Percentiles rank a stretch among this genome's conserved stretches.
These are phyloP conservation scores for Lophius americanus DNA, from an alignment of 2,797 vertebrate genomes.

Conservation along the genomic window DNA sequence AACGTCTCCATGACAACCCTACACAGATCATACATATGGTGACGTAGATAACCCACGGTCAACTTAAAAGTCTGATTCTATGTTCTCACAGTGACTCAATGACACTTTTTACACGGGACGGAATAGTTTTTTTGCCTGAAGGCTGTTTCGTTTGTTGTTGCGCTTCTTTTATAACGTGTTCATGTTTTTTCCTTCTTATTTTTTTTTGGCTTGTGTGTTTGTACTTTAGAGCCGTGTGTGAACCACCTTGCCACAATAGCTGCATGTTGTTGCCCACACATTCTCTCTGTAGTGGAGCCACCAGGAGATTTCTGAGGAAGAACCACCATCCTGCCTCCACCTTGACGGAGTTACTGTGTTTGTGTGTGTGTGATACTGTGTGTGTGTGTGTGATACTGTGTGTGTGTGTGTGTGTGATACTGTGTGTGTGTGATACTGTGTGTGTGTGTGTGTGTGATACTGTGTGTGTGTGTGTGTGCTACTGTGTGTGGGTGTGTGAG, in stretches of 20 bases:
- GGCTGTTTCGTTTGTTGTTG: slow-evolving; percentile 44
- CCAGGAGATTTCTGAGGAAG: slow-evolving; percentile 68
- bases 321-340: slow-evolving; percentile 52
- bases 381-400: slow-evolving; percentile 1
- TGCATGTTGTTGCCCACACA: slow-evolving; percentile 67
- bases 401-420: slow-evolving; percentile 15
- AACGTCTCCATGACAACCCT: neutral
- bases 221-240: slow-evolving; percentile 45
- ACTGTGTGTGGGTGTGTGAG: no score
- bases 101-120: slow-evolving; percentile 20
- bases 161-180: slow-evolving; percentile 15
- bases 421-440: neutral
- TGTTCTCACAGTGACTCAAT: neutral
- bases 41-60: neutral
- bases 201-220: slow-evolving; percentile 22
- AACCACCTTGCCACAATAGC: slow-evolving; percentile 60
- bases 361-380: slow-evolving; percentile 5
- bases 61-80: slow-evolving; percentile 6
- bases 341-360: neutral
- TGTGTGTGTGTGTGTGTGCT: neutral
- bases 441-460: slow-evolving; percentile 14
- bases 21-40: neutral
- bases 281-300: slow-evolving; percentile 61
- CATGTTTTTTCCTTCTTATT: neutral
- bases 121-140: slow-evolving; percentile 48